Percentiles rank a stretch among this genome's conserved stretches.
Evolutionary conservation across 37 sponge, comb jelly and placozoan species (phyloP).

Genomic region (Amphimedon queenslandica): DNA sequence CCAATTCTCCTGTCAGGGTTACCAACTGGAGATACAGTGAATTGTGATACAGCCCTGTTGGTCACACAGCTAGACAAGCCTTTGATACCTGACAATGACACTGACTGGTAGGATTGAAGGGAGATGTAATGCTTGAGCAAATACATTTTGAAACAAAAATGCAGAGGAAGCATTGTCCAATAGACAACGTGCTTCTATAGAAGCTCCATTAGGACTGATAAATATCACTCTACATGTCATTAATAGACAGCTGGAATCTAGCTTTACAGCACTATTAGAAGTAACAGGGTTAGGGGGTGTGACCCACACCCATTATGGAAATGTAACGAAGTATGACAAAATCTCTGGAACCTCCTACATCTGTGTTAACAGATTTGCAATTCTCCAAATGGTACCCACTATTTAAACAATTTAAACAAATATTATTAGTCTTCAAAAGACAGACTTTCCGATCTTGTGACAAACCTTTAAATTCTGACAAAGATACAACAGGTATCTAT

Average conservation of each 20-base stretch:
- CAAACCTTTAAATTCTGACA: not conserved
- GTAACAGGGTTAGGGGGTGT: not conserved
- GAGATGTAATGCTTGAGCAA: not conserved
- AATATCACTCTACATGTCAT: not conserved
- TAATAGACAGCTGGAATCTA: not conserved
- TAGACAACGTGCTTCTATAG: not conserved
- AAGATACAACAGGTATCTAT: no score
- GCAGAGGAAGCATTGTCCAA: not conserved
- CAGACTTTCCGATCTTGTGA: not conserved
- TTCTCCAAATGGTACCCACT: not conserved
- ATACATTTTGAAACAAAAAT: not conserved
- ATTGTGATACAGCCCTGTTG: no score
- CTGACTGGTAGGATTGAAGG: not conserved
- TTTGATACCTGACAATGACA: no score
- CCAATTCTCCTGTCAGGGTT: no score
- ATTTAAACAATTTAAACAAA: not conserved
- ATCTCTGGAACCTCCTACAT: not conserved
- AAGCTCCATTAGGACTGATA: not conserved
- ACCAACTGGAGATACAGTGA: no score
- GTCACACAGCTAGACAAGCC: no score
- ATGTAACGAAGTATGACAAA: conserved; percentile 2
- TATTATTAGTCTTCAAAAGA: not conserved
- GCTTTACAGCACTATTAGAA: not conserved
- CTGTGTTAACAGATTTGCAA: not conserved
- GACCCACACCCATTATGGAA: not conserved